Conservation (phyloP, 2,113 vertebrate species). For the Scomber scombrus region DNA sequence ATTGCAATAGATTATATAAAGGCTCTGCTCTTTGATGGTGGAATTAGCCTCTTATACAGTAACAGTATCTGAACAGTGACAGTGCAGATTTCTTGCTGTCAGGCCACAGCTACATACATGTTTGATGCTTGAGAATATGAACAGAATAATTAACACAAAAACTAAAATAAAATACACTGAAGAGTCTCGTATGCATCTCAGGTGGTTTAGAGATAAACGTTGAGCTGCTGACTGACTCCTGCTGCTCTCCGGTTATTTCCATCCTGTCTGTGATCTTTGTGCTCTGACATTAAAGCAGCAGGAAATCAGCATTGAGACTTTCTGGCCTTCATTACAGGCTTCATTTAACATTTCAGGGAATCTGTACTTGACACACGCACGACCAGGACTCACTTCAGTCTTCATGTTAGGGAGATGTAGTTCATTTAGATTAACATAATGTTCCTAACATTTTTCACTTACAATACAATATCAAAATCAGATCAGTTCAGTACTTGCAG, state of each 20-base stretch:
- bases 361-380: slow-evolving; percentile 8
- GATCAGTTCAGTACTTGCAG: not conserved
- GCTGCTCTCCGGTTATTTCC: slow-evolving; percentile 61
- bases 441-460: not conserved
- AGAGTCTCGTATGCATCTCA: not conserved
- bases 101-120: not conserved
- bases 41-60: not conserved
- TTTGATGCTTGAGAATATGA: not conserved
- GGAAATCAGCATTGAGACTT: slow-evolving; percentile 27
- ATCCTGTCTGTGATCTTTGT: slow-evolving; percentile 56
- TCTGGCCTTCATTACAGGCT: slow-evolving; percentile 53
- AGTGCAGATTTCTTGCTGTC: not conserved
- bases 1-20: not conserved
- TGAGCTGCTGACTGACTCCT: slow-evolving; percentile 38
- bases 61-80: not conserved
- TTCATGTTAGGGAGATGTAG: not conserved
- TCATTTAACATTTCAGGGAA: slow-evolving; percentile 49
- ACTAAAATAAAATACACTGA: not conserved
- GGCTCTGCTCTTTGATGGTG: not conserved
- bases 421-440: too few species aligned
- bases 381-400: not conserved
- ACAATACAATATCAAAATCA: not conserved
- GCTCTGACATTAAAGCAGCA: slow-evolving; percentile 70
- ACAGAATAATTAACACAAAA: not conserved
- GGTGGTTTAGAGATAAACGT: slow-evolving; percentile 9